A percentile compares a stretch with the other conserved stretches of the same genome.
Conservation (phyloP, 2,888 invertebrate species). For the Melieria picta region DNA sequence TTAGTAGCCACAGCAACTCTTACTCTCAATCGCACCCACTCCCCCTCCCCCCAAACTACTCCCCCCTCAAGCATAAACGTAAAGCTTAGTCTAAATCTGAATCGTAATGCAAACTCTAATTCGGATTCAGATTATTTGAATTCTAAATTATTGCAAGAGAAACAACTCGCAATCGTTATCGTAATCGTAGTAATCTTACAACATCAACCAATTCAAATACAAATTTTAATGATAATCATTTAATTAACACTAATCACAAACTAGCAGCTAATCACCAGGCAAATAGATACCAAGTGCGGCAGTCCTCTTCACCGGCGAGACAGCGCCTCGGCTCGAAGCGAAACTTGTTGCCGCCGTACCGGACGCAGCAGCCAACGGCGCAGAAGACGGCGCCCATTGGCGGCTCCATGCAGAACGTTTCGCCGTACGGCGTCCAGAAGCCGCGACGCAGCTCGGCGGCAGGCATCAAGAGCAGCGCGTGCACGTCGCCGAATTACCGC, state of each 20-base stretch:
- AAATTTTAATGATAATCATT: slow-evolving; percentile 54
- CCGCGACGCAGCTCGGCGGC: slow-evolving; percentile 62
- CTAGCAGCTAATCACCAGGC: slow-evolving; percentile 67
- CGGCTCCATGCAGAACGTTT: slow-evolving; percentile 58
- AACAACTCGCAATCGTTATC: slow-evolving; percentile 23
- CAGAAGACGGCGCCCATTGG: slow-evolving; percentile 45
- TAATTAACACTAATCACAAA: slow-evolving; percentile 65
- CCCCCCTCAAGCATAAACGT: slow-evolving; percentile 15
- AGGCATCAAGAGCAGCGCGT: slow-evolving; percentile 56
- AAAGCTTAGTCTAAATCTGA: neutral
- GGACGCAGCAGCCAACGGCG: slow-evolving; percentile 58
- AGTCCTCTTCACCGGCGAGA: slow-evolving; percentile 74
- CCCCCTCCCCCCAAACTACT: slow-evolving; percentile 34
- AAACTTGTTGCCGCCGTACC: slow-evolving; percentile 60
- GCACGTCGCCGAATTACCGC: slow-evolving; percentile 65
- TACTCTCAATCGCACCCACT: slow-evolving; percentile 13
- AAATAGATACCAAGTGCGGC: slow-evolving; percentile 71
- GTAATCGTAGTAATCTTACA: slow-evolving; percentile 42
- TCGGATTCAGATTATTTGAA: slow-evolving; percentile 33
- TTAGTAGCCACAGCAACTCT: slow-evolving; percentile 28
- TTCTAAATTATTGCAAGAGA: slow-evolving; percentile 41
- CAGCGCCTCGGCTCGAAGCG: slow-evolving; percentile 68
- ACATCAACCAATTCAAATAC: slow-evolving; percentile 39
- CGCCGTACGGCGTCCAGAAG: slow-evolving; percentile 54
- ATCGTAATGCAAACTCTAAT: slow-evolving; percentile 1